These are phyloP conservation scores for Lepidotrigona ventralis DNA, from an alignment of 1,140 invertebrate species.

Conservation along the genomic window DNA sequence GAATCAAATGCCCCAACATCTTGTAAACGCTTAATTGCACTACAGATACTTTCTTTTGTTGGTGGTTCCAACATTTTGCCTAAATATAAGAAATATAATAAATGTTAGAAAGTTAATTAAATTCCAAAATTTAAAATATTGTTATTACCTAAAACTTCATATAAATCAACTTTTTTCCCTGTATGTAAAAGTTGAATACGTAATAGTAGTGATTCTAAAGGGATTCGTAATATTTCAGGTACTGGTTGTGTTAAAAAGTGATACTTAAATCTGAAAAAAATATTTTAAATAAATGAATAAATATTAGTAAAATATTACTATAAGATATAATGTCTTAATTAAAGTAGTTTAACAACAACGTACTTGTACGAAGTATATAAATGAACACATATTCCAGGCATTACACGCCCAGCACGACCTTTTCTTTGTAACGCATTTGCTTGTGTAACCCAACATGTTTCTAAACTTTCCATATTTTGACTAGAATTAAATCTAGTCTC, in stretches of 20 bases:
- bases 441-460: conserved; percentile 89
- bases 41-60: conserved; percentile 85
- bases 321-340: neutral
- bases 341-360: conserved; percentile 8
- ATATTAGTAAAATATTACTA: neutral
- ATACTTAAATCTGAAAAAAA: conserved; percentile 79
- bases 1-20: conserved; percentile 93
- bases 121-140: conserved; percentile 47
- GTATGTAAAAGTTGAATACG: conserved; percentile 92
- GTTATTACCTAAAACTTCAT: conserved; percentile 83
- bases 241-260: conserved; percentile 85
- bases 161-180: conserved; percentile 83
- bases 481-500: conserved; percentile 92
- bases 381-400: conserved; percentile 91
- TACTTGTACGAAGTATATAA: conserved; percentile 88
- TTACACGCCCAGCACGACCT: conserved; percentile 93
- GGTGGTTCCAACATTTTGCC: conserved; percentile 91
- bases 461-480: conserved; percentile 91
- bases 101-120: conserved; percentile 10
- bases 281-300: neutral
- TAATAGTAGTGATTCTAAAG: conserved; percentile 92
- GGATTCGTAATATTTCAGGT: conserved; percentile 92
- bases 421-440: conserved; percentile 91
- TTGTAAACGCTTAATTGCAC: conserved; percentile 88
- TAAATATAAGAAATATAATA: conserved; percentile 57